A percentile compares a stretch with the other conserved stretches of the same genome.
Conservation (phyloP, 1,140 invertebrate genomes). For the Trachymyrmex septentrionalis region DNA sequence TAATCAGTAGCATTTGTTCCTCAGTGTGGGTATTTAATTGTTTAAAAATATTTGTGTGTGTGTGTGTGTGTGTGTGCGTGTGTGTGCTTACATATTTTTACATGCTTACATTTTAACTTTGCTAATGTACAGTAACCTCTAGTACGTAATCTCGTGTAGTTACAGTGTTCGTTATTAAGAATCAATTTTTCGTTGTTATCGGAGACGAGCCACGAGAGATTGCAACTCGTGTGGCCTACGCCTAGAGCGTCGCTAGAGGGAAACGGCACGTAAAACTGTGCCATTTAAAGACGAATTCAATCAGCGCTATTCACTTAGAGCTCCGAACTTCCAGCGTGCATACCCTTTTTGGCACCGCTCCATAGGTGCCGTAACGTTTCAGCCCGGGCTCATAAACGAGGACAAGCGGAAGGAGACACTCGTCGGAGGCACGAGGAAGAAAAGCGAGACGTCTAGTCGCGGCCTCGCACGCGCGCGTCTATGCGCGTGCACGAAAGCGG, state of each 20-base stretch:
- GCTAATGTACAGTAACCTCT: too few relatives aligned
- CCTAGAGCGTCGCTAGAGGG: background rate
- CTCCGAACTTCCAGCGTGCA: background rate
- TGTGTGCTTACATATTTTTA: too few relatives aligned
- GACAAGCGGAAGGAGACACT: constrained; percentile 66
- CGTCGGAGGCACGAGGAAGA: constrained; percentile 72
- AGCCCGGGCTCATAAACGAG: constrained; percentile 48
- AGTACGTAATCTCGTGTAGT: too few relatives aligned
- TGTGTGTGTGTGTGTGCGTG: too few relatives aligned
- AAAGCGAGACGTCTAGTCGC: constrained; percentile 34
- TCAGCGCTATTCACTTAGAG: background rate
- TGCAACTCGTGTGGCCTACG: background rate
- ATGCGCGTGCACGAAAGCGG: constrained; percentile 47
- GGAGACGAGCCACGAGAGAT: background rate
- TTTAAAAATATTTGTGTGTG: too few relatives aligned
- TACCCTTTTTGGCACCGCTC: constrained; percentile 52
- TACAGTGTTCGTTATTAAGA: background rate
- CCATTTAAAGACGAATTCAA: background rate
- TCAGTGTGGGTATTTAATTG: too few relatives aligned
- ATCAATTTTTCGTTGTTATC: background rate
- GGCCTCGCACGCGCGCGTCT: background rate
- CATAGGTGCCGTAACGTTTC: constrained; percentile 55
- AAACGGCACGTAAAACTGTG: background rate
- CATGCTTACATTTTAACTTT: too few relatives aligned
- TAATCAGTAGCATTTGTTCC: too few relatives aligned